Conservation (phyloP, 2,797 vertebrate species). For the Poeciliopsis paucimaculata region DNA sequence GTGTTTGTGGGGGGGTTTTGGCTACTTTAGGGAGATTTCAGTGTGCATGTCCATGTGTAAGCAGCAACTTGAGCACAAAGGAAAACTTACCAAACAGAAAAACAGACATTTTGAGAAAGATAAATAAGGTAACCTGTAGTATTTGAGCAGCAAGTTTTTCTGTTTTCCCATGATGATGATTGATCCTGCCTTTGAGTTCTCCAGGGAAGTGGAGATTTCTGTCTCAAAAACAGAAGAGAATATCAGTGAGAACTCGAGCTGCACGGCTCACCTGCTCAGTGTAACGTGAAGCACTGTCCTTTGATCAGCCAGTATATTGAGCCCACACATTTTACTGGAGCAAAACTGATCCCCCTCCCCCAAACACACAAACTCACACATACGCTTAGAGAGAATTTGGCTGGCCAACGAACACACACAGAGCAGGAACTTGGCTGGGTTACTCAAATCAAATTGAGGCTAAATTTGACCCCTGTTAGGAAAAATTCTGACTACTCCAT, state of each 20-base stretch:
- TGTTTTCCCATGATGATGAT: constrained; percentile 18
- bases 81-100: not conserved
- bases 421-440: constrained; percentile 44
- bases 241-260: constrained; percentile 56
- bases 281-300: constrained; percentile 75
- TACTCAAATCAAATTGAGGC: constrained; percentile 55
- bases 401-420: constrained; percentile 17
- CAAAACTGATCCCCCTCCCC: constrained; percentile 66
- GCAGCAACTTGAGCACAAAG: constrained; percentile 8
- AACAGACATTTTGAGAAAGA: not conserved
- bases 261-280: constrained; percentile 67
- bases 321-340: constrained; percentile 70
- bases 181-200: constrained; percentile 56
- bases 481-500: constrained; percentile 43
- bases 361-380: constrained; percentile 9
- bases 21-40: constrained; percentile 39
- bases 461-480: constrained; percentile 66
- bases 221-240: constrained; percentile 59
- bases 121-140: not conserved
- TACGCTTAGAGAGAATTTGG: constrained; percentile 6
- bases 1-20: constrained; percentile 29
- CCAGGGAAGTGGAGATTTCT: constrained; percentile 53
- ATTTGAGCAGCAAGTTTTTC: not conserved
- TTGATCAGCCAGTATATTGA: constrained; percentile 77
- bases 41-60: constrained; percentile 14